Evolutionary conservation across 1,140 invertebrate genomes (phyloP).

Genomic region (Sinella curviseta): DNA sequence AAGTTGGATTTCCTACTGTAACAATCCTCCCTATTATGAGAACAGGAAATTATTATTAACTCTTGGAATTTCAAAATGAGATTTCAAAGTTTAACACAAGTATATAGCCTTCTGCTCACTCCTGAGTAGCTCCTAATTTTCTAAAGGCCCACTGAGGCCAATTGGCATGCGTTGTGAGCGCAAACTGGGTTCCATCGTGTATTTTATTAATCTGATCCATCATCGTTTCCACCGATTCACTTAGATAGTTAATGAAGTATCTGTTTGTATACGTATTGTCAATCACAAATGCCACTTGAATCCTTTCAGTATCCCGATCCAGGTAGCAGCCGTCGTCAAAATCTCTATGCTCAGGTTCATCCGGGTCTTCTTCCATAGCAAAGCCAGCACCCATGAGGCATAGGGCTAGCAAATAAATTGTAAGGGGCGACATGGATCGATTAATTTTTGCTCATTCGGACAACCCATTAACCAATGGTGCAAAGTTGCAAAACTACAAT

Average conservation of each 20-base stretch:
- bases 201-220: background rate
- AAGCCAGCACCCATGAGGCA: too few species aligned
- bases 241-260: background rate
- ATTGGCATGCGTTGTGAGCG: background rate
- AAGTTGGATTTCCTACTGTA: background rate
- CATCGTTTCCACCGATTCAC: background rate
- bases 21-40: too few species aligned
- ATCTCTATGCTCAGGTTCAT: too few species aligned
- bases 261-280: background rate
- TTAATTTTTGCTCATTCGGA: too few species aligned
- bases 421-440: too few species aligned
- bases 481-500: too few species aligned
- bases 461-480: too few species aligned
- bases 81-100: background rate
- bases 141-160: background rate
- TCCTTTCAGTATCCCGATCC: background rate
- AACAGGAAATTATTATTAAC: too few species aligned
- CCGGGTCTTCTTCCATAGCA: too few species aligned
- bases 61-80: background rate
- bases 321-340: background rate
- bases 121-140: background rate
- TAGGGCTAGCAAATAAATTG: too few species aligned
- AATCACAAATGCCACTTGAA: background rate
- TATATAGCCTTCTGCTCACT: too few species aligned
- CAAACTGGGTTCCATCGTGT: background rate